Base-by-base conservation (phyloP, 2,888 invertebrate species). In the Ornithoptera priamus region DNA sequence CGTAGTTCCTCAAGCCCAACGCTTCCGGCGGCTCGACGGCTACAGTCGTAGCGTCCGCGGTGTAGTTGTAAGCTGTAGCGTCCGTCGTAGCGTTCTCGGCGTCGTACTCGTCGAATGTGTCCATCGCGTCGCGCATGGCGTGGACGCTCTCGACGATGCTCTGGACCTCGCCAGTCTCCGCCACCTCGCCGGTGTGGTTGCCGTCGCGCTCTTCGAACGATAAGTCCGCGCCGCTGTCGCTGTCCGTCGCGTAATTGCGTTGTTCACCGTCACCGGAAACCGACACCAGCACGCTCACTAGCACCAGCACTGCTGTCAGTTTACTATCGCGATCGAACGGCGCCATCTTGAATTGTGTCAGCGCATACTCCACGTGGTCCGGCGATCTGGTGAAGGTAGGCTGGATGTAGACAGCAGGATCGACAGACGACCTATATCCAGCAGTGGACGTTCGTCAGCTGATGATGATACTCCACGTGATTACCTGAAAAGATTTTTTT, bases 281-380 rank as follows among this genome's bases (percentile, higher is more conserved):
- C 4, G 20, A 10, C 17, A 24, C 50, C n/a, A 69, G 0, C 42
- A 65, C 56, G 62, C 65, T 69, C 50, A 58, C 61, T 42, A 69
- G 17, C 42, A 69, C 62, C 36, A 69, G 42, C 36, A 64, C 63
- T 46, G 65, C 57, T 65, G 62, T 62, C 62, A 65, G 42, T 69
- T 57, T 62, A 46, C 62, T 42, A 56, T 30, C 56, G 15, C 62
- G 42, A 56, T 30, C 56, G 15, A 30, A 22, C 6, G 12, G 10
- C 46, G 62, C 69, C 69, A 69, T 69, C 46, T 69, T 65, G 22
- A 4, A 39, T 15, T 61, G 1, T 20, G 46, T 68, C n/a, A 64
- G 20, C 20, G 60, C 57, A 10, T 24, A 17, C 58, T 57, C 65
- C 10, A 10, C 10, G 30, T 30, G 5, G 5, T 5, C 30, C 30